Base-by-base conservation (phyloP, 2,113 vertebrate species). In the Felis chaus region DNA sequence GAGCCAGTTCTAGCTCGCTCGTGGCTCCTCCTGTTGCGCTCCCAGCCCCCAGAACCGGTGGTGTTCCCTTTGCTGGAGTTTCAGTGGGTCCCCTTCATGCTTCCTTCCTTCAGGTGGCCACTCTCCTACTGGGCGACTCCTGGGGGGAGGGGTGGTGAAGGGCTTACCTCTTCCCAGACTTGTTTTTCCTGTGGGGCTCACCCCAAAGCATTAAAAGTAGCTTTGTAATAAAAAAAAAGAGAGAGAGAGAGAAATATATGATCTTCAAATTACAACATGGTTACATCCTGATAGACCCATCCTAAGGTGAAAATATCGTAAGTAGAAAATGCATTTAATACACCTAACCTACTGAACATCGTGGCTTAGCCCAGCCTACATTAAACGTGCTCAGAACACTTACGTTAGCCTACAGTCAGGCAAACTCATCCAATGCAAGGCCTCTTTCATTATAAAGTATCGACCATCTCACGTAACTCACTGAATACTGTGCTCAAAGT, bases 181-280 rank as follows among this genome's bases (percentile, higher is more conserved):
- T 97, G 98, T 98, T 96, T 98, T 93, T 98, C 95, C 96, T 93
- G 80, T 94, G 96, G 96, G 95, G 83, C 79, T 91, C 76, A 97
- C 97, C 78, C 82, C 96, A 91, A 97, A 93, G 86, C 97, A 98
- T 99, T 99, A 98, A 98, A 97, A 98, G 98, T 98, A 98, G 98
- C 97, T 98, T 98, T 98, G 97, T 98, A 98, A 98, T 98, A 97
- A 87, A 48, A 71, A 39, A 57, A 88, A 3, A 61, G 63, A 68
- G 31, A n/a, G 66, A 66, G 5, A 74, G 39, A 74, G 39, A 76
- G 41, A 76, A 45, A 76, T 29, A 48, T 27, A 48, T 9, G 48
- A 79, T 29, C 73, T 79, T 53, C 48, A 53, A 53, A 19, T 21
- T 53, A 79, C 16, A 9, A 53, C 48, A 50, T 18, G 16, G 16